Percentiles rank a stretch among this genome's conserved stretches.
Conservation (phyloP, 1,140 invertebrate genomes). For the Lepidurus couesii region DNA sequence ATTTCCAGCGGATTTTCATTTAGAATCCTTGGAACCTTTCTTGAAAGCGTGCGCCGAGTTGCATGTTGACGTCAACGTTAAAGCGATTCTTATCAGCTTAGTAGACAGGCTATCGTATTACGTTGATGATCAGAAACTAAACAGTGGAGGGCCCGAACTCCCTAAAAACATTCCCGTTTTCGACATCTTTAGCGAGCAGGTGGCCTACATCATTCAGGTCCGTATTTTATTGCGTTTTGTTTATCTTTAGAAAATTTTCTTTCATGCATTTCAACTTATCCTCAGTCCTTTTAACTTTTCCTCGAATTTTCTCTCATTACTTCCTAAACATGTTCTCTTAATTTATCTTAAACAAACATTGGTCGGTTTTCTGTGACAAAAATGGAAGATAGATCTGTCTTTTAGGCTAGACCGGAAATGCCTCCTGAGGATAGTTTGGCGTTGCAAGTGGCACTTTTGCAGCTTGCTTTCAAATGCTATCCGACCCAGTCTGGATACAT, state of each 20-base stretch:
- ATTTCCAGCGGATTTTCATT: conserved; percentile 98
- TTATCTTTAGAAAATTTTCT: neutral
- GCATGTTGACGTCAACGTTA: conserved; percentile 91
- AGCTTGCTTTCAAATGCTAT: conserved; percentile 93
- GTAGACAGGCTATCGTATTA: conserved; percentile 86
- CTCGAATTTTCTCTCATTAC: neutral
- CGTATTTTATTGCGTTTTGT: conserved; percentile 34
- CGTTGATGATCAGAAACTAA: conserved; percentile 61
- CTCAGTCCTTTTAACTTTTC: neutral
- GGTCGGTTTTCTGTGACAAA: neutral
- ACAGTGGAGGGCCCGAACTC: conserved; percentile 61
- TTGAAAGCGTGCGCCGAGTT: conserved; percentile 95
- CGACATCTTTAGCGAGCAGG: conserved; percentile 97
- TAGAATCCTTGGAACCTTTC: conserved; percentile 90
- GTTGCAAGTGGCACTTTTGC: conserved; percentile 89
- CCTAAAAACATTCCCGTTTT: conserved; percentile 88
- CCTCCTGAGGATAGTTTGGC: conserved; percentile 93
- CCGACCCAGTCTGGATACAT: conserved; percentile 90
- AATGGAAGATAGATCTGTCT: conserved; percentile 38
- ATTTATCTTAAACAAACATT: too few relatives aligned
- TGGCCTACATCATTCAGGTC: conserved; percentile 89
- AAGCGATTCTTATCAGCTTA: conserved; percentile 94
- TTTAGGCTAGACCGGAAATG: conserved; percentile 81
- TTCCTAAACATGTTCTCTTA: neutral
- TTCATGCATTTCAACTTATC: neutral